Conservation (phyloP, 2,113 vertebrate species). For the Lutjanus erythropterus region DNA sequence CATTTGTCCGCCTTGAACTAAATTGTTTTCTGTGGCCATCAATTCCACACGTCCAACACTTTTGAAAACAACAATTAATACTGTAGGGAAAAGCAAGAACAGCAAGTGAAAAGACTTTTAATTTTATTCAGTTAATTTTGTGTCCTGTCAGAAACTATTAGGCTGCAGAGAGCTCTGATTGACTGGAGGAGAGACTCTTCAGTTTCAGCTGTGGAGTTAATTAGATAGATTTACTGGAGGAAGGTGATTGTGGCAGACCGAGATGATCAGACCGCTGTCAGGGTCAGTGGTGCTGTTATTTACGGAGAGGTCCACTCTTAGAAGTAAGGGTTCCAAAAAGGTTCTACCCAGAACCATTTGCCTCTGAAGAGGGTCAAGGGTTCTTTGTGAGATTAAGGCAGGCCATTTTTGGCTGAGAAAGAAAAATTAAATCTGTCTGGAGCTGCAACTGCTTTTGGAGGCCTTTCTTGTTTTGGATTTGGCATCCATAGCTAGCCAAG, state of each 20-base stretch:
- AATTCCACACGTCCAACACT: slow-evolving; percentile 43
- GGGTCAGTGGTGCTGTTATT: slow-evolving; percentile 74
- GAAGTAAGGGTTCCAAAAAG: no score
- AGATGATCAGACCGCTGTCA: slow-evolving; percentile 69
- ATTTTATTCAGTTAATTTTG: slow-evolving; percentile 60
- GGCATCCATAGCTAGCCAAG: no score
- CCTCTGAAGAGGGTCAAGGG: no score
- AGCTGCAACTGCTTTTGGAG: no score
- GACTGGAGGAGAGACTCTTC: slow-evolving; percentile 50
- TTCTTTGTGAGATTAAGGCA: no score
- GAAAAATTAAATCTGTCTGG: no score
- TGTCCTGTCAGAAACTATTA: slow-evolving; percentile 66
- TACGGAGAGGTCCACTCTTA: no score
- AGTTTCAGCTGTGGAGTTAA: slow-evolving; percentile 68
- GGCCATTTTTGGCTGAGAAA: no score
- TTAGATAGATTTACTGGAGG: slow-evolving; percentile 75
- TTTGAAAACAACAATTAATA: slow-evolving; percentile 64
- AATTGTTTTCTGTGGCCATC: slow-evolving; percentile 43
- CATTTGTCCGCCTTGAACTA: slow-evolving; percentile 48
- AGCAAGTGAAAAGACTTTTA: slow-evolving; percentile 7
- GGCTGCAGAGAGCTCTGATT: slow-evolving; percentile 20
- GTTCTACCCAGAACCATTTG: no score
- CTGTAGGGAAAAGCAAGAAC: not conserved
- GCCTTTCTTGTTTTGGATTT: no score
- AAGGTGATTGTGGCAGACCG: slow-evolving; percentile 67